Evolutionary conservation across 2,888 invertebrate species (phyloP), one percentile per base, ranked within the genome.

Genomic region (Luperina testacea): DNA sequence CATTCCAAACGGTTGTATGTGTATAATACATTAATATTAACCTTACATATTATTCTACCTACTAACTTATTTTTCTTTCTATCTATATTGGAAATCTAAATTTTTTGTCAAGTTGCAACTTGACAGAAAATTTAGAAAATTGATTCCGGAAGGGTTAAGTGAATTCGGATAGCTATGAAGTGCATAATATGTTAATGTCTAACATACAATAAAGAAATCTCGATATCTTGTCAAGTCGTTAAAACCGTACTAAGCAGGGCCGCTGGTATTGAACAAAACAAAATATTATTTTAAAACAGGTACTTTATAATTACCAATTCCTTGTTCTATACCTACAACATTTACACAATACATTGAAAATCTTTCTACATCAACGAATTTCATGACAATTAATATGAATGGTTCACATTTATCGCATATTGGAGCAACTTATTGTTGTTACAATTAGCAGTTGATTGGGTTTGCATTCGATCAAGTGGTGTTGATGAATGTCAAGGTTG

Each of bases 271-370:
- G 20, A 42, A 42, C 24, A 42, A 42, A 24, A 38, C 38, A 65
- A 64, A 17, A 11, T 6, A 24, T 24, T 24, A 6, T 17, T n/a
- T 42, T 6, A 42, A 11, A 65, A 8, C 13, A n/a, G n/a, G 42
- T 45, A 67, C 45, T n/a, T 67, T n/a, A n/a, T 67, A n/a, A 8
- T 17, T 17, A 67, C n/a, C 42, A 45, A 67, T n/a, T 57, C 57
- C n/a, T 72, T 72, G 27, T 42, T 68, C 67, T 84, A 27, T 17
- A 17, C 17, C 32, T 63, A 32, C 27, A 32, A 63, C 17, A 63
- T 63, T 63, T 32, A 61, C 32, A 63, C 17, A 63, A 63, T 63
- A 63, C 15, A 17, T 17, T 17, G n/a, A 59, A n/a, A 11, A 5
- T 27, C 7, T 17, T 8, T 32, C 2, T 63, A 63, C 15, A 17